Evolutionary conservation across 2,888 invertebrate genomes (phyloP).

Genomic region (Leptopilina drosophilae): DNA sequence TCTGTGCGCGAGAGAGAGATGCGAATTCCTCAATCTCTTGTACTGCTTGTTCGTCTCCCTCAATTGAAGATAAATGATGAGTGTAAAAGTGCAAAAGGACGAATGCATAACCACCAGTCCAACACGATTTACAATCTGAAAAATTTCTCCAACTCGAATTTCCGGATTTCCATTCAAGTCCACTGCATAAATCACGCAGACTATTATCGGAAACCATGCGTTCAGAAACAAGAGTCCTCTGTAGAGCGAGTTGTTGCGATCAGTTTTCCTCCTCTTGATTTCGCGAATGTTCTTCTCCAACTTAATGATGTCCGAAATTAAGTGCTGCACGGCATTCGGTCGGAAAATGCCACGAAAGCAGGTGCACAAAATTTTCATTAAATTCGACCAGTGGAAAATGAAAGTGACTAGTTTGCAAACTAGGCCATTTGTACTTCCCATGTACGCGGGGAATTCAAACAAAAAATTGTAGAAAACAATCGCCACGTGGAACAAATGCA

Average conservation of each 20-base stretch:
- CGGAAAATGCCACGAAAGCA: conserved; percentile 7
- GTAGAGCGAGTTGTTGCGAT: not conserved
- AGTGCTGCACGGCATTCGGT: not conserved
- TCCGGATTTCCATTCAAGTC: not conserved
- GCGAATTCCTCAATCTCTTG: not conserved
- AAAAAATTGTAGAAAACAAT: not conserved
- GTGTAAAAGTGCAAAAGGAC: not conserved
- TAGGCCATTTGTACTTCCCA: not conserved
- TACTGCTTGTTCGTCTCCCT: not conserved
- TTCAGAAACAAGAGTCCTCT: not conserved
- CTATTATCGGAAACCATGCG: not conserved
- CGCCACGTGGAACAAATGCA: not conserved
- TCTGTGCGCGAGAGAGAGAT: conserved; percentile 14
- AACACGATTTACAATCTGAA: conserved; percentile 9
- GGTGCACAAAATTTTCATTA: conserved; percentile 14
- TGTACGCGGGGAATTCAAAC: not conserved
- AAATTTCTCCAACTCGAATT: not conserved
- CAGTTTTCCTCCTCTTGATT: not conserved
- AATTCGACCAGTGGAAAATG: not conserved
- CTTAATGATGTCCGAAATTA: not conserved
- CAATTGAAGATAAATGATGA: conserved; percentile 11
- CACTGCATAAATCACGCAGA: not conserved
- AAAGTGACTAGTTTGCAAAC: conserved; percentile 7
- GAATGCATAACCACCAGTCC: conserved; percentile 8
- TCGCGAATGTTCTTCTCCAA: conserved; percentile 1